These are phyloP conservation scores for Acleris holmiana DNA, from an alignment of 2,888 invertebrate genomes.

Conservation along the genomic window DNA sequence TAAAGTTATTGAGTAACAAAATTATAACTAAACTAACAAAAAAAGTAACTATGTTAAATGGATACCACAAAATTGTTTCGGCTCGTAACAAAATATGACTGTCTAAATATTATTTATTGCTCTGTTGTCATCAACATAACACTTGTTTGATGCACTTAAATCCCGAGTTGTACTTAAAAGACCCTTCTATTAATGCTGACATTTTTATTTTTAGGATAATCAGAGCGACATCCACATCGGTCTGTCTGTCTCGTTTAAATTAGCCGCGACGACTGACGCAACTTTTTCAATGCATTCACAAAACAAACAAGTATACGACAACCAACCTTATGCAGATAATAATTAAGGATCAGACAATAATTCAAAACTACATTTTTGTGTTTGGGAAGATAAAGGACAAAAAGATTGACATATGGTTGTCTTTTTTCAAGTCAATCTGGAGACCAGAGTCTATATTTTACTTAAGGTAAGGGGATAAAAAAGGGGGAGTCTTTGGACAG, in stretches of 20 bases:
- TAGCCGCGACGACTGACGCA: conserved; percentile 56
- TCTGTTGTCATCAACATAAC: not conserved
- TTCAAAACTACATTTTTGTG: conserved; percentile 15
- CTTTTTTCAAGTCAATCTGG: conserved; percentile 61
- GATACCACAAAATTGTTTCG: no score
- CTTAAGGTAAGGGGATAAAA: conserved; percentile 55
- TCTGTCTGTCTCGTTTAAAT: conserved; percentile 68
- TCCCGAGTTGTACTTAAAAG: conserved; percentile 9
- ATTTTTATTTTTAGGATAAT: conserved; percentile 42
- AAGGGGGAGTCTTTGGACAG: conserved; percentile 47
- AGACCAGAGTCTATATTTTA: conserved; percentile 58
- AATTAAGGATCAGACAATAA: conserved; percentile 19
- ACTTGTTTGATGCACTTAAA: not conserved
- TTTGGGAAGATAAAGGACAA: conserved; percentile 46
- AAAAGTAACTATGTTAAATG: no score
- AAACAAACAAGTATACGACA: conserved; percentile 27
- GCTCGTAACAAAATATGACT: no score
- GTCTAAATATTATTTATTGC: no score
- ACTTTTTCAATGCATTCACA: not conserved
- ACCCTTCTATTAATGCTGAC: conserved; percentile 27
- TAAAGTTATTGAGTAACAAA: no score
- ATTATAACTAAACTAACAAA: no score
- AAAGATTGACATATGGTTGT: conserved; percentile 69
- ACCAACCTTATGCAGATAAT: conserved; percentile 42
- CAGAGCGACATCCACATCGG: conserved; percentile 47